phyloP scores from a whole-genome alignment of 2,113 vertebrate genomes.

The Chunga burmeisteri region DNA sequence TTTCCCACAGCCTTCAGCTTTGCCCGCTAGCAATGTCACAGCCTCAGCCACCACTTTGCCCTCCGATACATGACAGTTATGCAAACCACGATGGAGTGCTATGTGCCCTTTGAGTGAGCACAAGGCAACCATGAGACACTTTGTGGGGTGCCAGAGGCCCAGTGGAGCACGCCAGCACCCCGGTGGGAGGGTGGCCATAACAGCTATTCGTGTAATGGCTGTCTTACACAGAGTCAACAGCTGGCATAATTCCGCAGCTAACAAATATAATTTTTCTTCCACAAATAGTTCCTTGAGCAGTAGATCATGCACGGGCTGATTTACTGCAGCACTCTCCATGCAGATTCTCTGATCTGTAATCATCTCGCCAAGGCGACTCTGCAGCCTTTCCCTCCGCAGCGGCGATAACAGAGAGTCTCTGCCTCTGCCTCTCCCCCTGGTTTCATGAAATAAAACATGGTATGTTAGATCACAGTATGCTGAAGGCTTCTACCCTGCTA shows the following conservation, averaged over 20 bases:
- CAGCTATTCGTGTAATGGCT: neutral
- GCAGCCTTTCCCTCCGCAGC: neutral
- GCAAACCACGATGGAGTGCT: neutral
- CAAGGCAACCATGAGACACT: neutral
- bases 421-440: neutral
- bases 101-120: neutral
- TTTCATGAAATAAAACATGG: neutral
- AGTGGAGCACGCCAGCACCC: fast-evolving
- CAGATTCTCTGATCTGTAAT: neutral
- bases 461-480: fast-evolving
- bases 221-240: neutral
- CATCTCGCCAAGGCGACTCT: neutral
- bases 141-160: neutral
- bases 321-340: neutral
- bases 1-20: neutral
- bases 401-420: neutral
- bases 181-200: neutral
- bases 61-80: neutral
- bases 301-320: neutral
- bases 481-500: neutral
- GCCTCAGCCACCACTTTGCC: neutral
- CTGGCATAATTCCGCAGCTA: neutral
- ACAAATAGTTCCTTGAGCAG: neutral
- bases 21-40: neutral
- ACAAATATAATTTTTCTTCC: neutral